Base-by-base conservation (phyloP, 2,797 vertebrate species). In the Cossypha polioptera region DNA sequence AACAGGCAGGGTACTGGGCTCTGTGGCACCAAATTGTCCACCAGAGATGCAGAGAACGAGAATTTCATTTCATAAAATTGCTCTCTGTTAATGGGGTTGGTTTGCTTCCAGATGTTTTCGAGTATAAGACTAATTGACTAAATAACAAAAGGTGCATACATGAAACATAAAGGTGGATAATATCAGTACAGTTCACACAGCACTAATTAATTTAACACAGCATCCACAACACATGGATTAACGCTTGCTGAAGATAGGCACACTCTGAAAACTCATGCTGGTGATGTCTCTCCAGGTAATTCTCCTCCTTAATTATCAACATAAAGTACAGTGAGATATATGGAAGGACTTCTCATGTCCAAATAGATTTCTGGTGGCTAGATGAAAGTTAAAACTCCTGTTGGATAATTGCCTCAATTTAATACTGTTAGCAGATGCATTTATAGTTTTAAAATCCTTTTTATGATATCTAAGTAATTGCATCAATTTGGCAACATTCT, bases 401-500 rank as follows among this genome's bases (percentile, higher is more conserved):
- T 90, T 95, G 92, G 77, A 55, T 92, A 96, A 86, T 77, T 94
- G 85, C 89, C 93, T 91, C 88, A 81, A 94, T 95, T 90, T 88
- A 89, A 86, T 93, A 91, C 33, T 82, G 58, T 93, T 88, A 96
- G 73, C 31, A 95, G 86, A 97, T 85, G 51, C 74, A 92, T 88
- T 94, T 94, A 77, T 86, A 42, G 85, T 92, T 95, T 92, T 78
- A 87, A 95, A 95, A 72, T 28, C 48, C 36, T 76, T 80, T 95
- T 96, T 92, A 93, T 73, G 91, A 83, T 94, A 79, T 80, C 92
- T 95, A 94, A 95, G 85, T 97, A 96, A 96, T 92, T 96, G 82
- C 91, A 91, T 66, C 94, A 90, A 96, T 93, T 95, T 97, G 91
- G 71, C 91, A 96, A 88, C 57, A 35, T 84, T 74, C 80, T 94